These are phyloP conservation scores for Nyctalus aviator DNA, from an alignment of 2,797 vertebrate species.

Conservation along the genomic window DNA sequence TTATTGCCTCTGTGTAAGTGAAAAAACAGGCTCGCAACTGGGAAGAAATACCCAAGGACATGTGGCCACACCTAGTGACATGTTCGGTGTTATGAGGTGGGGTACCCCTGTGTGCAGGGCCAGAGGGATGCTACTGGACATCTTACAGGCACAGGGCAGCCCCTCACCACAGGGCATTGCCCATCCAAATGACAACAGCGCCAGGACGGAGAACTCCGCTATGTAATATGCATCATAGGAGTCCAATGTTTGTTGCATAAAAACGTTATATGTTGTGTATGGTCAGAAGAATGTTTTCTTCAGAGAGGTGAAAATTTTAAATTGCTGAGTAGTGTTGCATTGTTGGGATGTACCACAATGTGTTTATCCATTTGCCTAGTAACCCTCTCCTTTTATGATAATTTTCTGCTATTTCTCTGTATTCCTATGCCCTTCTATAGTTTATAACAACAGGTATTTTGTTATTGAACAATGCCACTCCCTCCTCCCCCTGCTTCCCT, in stretches of 20 bases:
- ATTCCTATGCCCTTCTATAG: not conserved
- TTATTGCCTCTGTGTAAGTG: fast-evolving
- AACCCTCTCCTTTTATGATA: no score
- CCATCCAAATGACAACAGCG: fast-evolving
- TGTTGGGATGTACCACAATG: fast-evolving
- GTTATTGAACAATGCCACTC: not conserved
- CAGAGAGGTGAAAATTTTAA: not conserved
- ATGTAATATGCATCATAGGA: fast-evolving
- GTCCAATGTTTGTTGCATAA: fast-evolving
- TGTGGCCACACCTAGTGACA: not conserved
- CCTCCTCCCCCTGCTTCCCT: no score
- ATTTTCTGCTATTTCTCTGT: not conserved
- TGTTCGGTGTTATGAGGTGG: not conserved
- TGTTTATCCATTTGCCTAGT: not conserved
- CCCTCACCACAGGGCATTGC: not conserved
- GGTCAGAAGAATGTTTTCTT: not conserved
- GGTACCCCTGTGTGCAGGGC: not conserved
- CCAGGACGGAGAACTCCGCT: not conserved
- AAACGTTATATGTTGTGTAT: fast-evolving
- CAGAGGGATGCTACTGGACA: fast-evolving
- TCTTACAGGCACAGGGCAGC: not conserved
- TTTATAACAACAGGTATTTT: not conserved
- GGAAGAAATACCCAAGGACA: not conserved
- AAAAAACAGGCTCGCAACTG: not conserved
- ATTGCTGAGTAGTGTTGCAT: no score